Evolutionary conservation across 2,888 invertebrate species (phyloP).

Genomic region (Eretmocerus hayati): DNA sequence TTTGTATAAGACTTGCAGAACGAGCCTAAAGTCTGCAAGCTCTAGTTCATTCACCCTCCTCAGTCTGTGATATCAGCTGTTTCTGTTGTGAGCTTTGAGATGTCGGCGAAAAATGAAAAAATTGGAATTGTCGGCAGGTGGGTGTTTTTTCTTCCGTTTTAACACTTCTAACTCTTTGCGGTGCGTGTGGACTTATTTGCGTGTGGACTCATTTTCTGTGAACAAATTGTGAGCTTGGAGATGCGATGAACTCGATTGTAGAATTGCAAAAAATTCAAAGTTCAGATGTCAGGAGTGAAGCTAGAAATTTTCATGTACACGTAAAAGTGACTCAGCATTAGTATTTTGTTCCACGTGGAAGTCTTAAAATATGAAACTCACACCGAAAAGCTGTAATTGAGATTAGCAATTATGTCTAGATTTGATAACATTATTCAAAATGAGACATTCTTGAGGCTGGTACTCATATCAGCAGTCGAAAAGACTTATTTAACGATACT

Average conservation of each 20-base stretch:
- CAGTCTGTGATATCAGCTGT: no score
- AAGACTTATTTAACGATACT: no score
- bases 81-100: no score
- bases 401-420: no score
- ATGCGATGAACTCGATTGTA: not conserved
- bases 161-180: not conserved
- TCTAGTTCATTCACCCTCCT: no score
- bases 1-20: no score
- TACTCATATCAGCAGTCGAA: no score
- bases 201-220: not conserved
- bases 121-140: conserved; percentile 73
- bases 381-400: no score
- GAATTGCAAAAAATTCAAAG: not conserved
- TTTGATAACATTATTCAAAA: no score
- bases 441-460: no score
- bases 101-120: conserved; percentile 54
- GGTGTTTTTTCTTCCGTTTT: not conserved
- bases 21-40: no score
- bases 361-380: no score
- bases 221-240: not conserved
- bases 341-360: not conserved
- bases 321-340: not conserved
- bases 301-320: not conserved
- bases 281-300: not conserved
- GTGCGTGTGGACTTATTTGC: not conserved